Base-by-base conservation (phyloP, 1,140 invertebrate genomes). In the Mycetomoellerius zeteki region DNA sequence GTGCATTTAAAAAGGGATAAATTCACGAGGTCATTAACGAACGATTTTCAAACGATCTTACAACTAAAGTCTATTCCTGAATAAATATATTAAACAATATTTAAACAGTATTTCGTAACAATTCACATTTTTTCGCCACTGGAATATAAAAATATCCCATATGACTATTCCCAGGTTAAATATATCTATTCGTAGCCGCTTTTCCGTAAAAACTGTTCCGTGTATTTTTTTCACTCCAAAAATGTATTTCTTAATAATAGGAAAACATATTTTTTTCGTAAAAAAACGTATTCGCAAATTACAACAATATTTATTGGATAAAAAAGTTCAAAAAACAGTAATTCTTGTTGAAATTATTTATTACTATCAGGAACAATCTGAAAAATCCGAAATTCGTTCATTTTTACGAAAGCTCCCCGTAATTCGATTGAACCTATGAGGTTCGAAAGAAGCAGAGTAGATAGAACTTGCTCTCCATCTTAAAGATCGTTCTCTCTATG, bases 401-500 rank as follows among this genome's bases (percentile, higher is more conserved):
- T 19, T 65, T 64, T 14, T 65, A 19, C 2, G 16, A 24, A 0
- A 16, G 21, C 19, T 33, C 30, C 19, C 30, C 33, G 8, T 27
- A 65, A 43, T n/a, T 65, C 62, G 62, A 65, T 65, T 33, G 30
- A 65, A 2, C 30, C 8, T 27, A 65, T 33, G 30, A 65, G 62
- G 2, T 65, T 12, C 62, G 27, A 64, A 7, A 64, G 16, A 33
- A 65, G 3, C 8, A 65, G 7, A 65, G 3, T 27, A n/a, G 30
- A 65, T 65, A n/a, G 30, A 33, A 0, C 19, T 65, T 3, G 8
- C 19, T 33, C 30, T 33, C 30, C 0, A 65, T 43, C 5, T 67
- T 67, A 43, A 43, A 67, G 33, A 67, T 67, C 64, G 64, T 67
- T 67, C n/a, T 67, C 12, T 47, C n/a, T 67, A 47, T 43, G n/a